Evolutionary conservation across 2,888 invertebrate genomes (phyloP).

Genomic region (Gymnocheta viridis): DNA sequence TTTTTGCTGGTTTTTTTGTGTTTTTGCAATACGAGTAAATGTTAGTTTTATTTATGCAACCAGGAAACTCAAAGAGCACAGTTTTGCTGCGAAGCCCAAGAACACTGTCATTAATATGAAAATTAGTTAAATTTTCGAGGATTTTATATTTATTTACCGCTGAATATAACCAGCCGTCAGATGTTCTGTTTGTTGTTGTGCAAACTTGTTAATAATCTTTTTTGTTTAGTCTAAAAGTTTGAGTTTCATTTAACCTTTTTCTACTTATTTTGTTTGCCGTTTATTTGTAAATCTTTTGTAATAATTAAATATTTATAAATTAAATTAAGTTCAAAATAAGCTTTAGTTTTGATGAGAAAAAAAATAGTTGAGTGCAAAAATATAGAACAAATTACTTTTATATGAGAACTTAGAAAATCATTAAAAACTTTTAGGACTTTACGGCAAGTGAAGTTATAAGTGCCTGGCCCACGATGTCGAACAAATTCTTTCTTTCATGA

Average conservation of each 20-base stretch:
- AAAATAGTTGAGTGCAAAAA: neutral
- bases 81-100: neutral
- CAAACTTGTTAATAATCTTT: neutral
- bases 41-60: slow-evolving; percentile 27
- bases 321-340: slow-evolving; percentile 23
- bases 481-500: too few species aligned
- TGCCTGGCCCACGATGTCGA: too few species aligned
- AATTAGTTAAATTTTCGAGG: neutral
- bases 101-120: neutral
- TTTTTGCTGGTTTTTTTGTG: neutral
- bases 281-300: slow-evolving; percentile 11
- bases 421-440: too few species aligned
- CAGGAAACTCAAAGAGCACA: slow-evolving; percentile 4
- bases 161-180: neutral
- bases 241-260: neutral
- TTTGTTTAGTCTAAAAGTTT: neutral
- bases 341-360: slow-evolving; percentile 13
- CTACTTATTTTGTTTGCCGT: neutral
- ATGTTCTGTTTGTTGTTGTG: neutral
- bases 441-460: too few species aligned
- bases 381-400: neutral
- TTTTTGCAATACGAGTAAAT: slow-evolving; percentile 33
- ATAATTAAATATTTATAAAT: slow-evolving; percentile 54
- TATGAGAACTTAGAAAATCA: too few species aligned
- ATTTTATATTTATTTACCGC: neutral